Percentiles rank a stretch among this genome's conserved stretches.
Evolutionary conservation across 1,140 invertebrate species (phyloP).

Genomic region (Zaprionus camerounensis): DNA sequence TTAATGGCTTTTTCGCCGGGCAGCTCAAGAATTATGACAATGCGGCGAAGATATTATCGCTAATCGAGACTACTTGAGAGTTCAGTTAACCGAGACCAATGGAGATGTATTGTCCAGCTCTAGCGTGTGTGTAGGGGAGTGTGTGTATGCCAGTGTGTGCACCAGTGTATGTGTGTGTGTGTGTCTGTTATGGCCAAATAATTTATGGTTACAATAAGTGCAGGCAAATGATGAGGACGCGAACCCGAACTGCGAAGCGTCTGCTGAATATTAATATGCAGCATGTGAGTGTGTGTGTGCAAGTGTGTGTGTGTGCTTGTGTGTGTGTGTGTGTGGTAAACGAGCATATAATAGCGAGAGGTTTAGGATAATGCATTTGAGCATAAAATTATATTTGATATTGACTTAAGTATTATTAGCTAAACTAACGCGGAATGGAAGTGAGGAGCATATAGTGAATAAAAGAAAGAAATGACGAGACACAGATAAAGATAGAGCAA

Average conservation of each 20-base stretch:
- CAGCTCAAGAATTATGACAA: constrained; percentile 76
- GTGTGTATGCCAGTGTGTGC: neutral
- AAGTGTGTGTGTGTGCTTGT: constrained; percentile 16
- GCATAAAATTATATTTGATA: constrained; percentile 47
- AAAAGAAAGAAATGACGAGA: too few species aligned
- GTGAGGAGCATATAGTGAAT: neutral
- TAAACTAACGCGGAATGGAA: neutral
- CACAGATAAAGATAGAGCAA: too few species aligned
- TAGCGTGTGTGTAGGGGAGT: neutral
- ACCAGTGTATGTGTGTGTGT: neutral
- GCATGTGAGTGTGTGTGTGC: constrained; percentile 15
- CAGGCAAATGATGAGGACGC: constrained; percentile 50
- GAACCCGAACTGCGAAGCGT: neutral
- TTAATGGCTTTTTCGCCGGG: constrained; percentile 71
- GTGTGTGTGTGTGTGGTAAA: constrained; percentile 23
- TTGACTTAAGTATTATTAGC: constrained; percentile 32
- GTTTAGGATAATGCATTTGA: constrained; percentile 40
- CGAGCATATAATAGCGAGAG: constrained; percentile 43
- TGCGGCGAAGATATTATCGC: constrained; percentile 77
- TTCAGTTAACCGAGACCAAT: constrained; percentile 75
- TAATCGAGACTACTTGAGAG: constrained; percentile 75
- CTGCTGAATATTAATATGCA: constrained; percentile 51
- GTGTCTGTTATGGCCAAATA: constrained; percentile 33
- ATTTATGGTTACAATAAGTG: constrained; percentile 70
- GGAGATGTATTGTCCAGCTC: constrained; percentile 22